Evolutionary conservation across 2,797 vertebrate genomes (phyloP), one percentile per base, ranked within the genome.

Genomic region (Alca torda): DNA sequence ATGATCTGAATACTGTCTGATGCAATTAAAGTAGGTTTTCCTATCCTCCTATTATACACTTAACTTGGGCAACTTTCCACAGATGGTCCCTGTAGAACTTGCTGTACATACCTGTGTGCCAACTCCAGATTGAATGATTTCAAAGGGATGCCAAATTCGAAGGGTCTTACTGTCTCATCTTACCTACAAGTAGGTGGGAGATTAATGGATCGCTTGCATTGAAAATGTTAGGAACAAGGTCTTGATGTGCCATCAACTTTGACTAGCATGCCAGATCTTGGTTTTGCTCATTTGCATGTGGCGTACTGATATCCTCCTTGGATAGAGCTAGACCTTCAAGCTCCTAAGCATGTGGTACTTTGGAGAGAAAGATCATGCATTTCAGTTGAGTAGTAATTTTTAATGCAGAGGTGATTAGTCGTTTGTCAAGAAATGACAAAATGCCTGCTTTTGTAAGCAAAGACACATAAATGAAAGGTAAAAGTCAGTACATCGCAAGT

Each of bases 61-160:
- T 28, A 23, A 12, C 39, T 54, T 0, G 0, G 54, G 33, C 33
- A 68, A 63, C 53, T 68, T 63, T 54, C 63, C 0, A 0, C 28
- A 73, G 20, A 2, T 24, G 30, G 20, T 74, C 26, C 19, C 14
- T 46, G 65, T 50, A 18, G n/a, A 67, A 19, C 57, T 39, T 16
- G 1, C 23, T 67, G 35, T 39, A 23, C 45, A 6, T 35, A 16
- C 17, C 37, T 3, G 11, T 7, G 20, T 37, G 57, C 26, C n/a
- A 43, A 11, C 51, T 48, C 73, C 68, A 57, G 11, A 28, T 3
- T 26, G 63, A 73, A 19, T 1, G 9, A 35, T 69, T 77, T 84
- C 79, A 53, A 46, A 56, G 41, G 10, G 21, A 46, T 28, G 15
- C 17, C 26, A 46, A 8, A 43, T 48, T 41, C 64, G 30, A 16